These are phyloP conservation scores for Acrocyrtus sp. DNA, from an alignment of 2,888 invertebrate species.

Conservation along the genomic window DNA sequence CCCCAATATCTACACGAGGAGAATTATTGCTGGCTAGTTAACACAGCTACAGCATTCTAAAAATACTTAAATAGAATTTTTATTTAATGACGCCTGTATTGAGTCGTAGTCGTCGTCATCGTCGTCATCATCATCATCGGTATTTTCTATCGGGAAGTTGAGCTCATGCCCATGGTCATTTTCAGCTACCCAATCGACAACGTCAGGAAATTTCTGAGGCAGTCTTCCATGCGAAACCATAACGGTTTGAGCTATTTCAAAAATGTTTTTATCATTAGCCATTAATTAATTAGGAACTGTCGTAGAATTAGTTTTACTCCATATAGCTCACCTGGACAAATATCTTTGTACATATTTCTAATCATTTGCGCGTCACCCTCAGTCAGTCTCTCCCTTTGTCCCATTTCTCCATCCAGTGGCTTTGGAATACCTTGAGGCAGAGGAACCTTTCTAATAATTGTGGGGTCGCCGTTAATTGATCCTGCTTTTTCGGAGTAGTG, in stretches of 20 bases:
- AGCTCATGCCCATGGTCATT: slow-evolving; percentile 36
- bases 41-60: too few species aligned
- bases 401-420: slow-evolving; percentile 57
- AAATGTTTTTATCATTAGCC: too few species aligned
- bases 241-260: slow-evolving; percentile 28
- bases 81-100: slow-evolving; percentile 4
- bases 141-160: slow-evolving; percentile 44
- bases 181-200: slow-evolving; percentile 46
- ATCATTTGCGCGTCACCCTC: slow-evolving; percentile 58
- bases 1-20: too few species aligned
- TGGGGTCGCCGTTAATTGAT: slow-evolving; percentile 52
- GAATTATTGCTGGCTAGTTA: too few species aligned
- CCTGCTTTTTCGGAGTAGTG: slow-evolving; percentile 56
- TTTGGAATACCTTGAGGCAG: slow-evolving; percentile 37
- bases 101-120: slow-evolving; percentile 51
- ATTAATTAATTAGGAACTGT: background rate
- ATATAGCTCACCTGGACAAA: slow-evolving; percentile 44
- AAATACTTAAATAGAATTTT: slow-evolving; percentile 17
- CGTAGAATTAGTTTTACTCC: background rate
- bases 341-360: slow-evolving; percentile 55
- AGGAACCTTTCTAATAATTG: slow-evolving; percentile 51
- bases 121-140: slow-evolving; percentile 46
- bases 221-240: slow-evolving; percentile 30
- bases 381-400: slow-evolving; percentile 56
- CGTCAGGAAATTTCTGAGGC: slow-evolving; percentile 46